Percentiles rank a stretch among this genome's conserved stretches.
phyloP scores from a whole-genome alignment of 2,888 invertebrate species.

The Drepana falcataria region DNA sequence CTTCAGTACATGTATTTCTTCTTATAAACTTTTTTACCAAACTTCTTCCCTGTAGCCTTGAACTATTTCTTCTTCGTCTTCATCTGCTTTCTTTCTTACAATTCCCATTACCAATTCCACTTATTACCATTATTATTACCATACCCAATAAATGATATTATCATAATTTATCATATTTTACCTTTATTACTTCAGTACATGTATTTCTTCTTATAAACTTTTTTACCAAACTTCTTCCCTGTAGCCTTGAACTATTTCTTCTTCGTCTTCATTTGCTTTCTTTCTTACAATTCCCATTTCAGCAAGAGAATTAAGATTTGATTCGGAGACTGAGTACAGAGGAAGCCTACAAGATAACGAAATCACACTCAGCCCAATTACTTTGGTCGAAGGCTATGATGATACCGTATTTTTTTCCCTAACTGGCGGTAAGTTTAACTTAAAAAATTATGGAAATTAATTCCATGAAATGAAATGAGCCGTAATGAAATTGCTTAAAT shows the following conservation, averaged over 20 bases:
- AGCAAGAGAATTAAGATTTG: constrained; percentile 52
- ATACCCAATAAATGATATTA: too few relatives aligned
- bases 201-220: too few relatives aligned
- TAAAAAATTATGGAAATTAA: background rate
- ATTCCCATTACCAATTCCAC: constrained; percentile 17
- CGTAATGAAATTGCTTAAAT: too few relatives aligned
- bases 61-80: background rate
- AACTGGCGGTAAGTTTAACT: constrained; percentile 43
- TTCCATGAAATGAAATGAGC: background rate
- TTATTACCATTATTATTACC: too few relatives aligned
- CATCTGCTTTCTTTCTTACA: constrained; percentile 10
- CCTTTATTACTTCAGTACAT: too few relatives aligned
- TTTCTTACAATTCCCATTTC: constrained; percentile 23
- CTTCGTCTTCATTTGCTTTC: background rate
- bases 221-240: background rate
- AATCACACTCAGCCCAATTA: constrained; percentile 34
- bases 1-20: too few relatives aligned
- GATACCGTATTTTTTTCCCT: constrained; percentile 36
- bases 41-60: background rate
- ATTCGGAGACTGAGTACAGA: constrained; percentile 34
- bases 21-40: too few relatives aligned
- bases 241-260: background rate
- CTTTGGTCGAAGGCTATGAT: constrained; percentile 36
- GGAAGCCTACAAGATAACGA: constrained; percentile 38
- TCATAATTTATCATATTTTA: too few relatives aligned